Evolutionary conservation across 1,140 invertebrate genomes (phyloP).

Genomic region (Calycopis cecrops): DNA sequence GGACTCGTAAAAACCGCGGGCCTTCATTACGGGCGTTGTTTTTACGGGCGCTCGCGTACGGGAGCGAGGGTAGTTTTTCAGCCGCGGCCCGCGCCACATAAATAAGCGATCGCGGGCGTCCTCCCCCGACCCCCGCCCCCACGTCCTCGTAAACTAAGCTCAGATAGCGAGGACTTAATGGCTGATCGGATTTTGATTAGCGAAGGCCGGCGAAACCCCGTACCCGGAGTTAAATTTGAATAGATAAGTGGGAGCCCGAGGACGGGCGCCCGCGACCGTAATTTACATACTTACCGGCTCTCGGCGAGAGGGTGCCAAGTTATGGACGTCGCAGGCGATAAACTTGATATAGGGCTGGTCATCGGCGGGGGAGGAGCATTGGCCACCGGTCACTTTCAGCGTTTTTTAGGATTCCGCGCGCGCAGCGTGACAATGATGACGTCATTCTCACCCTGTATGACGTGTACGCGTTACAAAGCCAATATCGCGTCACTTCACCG

Average conservation of each 20-base stretch:
- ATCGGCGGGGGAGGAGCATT: constrained; percentile 36
- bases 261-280: constrained; percentile 61
- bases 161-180: constrained; percentile 72
- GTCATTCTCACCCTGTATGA: no score
- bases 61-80: constrained; percentile 63
- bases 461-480: no score
- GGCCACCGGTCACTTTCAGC: neutral
- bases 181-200: constrained; percentile 74
- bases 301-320: constrained; percentile 65
- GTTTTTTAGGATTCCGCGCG: no score
- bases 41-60: constrained; percentile 43
- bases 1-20: constrained; percentile 63
- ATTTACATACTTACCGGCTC: constrained; percentile 73
- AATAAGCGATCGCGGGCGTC: constrained; percentile 58
- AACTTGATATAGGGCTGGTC: constrained; percentile 70
- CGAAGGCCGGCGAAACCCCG: constrained; percentile 63
- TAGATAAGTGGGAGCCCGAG: constrained; percentile 71
- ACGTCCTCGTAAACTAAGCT: constrained; percentile 68
- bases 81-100: constrained; percentile 48
- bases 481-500: no score
- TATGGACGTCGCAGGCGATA: constrained; percentile 67
- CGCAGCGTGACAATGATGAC: no score
- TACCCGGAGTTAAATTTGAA: constrained; percentile 65
- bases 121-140: constrained; percentile 34
- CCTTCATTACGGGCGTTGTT: constrained; percentile 61